phyloP scores from a whole-genome alignment of 1,140 invertebrate genomes.

The Acyrthosiphon pisum region DNA sequence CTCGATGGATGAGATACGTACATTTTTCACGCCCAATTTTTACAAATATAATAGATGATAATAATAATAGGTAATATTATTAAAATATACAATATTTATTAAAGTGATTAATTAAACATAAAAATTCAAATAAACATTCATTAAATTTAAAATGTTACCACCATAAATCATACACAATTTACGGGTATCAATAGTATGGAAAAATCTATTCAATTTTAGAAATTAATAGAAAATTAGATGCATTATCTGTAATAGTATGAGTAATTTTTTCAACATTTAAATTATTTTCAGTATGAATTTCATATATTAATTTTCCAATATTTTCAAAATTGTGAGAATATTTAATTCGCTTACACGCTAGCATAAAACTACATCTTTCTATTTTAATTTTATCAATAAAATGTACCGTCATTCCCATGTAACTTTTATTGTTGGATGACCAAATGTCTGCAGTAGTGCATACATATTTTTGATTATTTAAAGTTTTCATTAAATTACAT shows the following conservation, averaged over 20 bases:
- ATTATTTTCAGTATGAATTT: conserved; percentile 1
- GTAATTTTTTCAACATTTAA: conserved; percentile 20
- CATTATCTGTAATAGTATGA: conserved; percentile 11
- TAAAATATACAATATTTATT: too few relatives aligned
- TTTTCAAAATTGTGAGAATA: not conserved
- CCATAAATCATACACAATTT: too few relatives aligned
- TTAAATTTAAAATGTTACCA: too few relatives aligned
- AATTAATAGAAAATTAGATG: conserved; percentile 15
- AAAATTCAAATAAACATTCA: too few relatives aligned
- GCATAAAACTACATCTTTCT: not conserved
- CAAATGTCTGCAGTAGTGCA: not conserved
- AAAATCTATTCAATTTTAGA: too few relatives aligned
- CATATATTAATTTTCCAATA: not conserved
- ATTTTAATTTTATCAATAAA: not conserved
- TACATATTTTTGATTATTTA: not conserved
- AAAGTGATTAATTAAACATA: too few relatives aligned
- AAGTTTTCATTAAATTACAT: not conserved
- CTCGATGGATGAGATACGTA: too few relatives aligned
- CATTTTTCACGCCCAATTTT: too few relatives aligned
- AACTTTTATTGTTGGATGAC: conserved; percentile 28
- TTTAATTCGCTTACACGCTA: not conserved
- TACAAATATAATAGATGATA: too few relatives aligned
- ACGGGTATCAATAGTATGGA: too few relatives aligned
- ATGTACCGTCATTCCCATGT: conserved; percentile 6
- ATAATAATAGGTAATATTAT: too few relatives aligned